Evolutionary conservation across 1,140 invertebrate species (phyloP).

Genomic region (Heliconius himera): DNA sequence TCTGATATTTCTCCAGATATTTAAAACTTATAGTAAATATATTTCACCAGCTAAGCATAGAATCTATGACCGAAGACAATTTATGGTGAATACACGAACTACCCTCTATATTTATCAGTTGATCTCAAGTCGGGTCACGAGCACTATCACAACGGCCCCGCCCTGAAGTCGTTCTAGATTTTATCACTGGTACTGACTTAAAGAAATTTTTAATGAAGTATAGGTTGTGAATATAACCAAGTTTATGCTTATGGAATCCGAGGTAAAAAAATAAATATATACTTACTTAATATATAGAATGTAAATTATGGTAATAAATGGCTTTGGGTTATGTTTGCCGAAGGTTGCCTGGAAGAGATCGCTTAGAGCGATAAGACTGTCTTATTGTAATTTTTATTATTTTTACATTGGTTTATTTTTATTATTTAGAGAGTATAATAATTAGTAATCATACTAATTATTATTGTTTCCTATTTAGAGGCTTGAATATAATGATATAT

Average conservation of each 20-base stretch:
- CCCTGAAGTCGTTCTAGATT: constrained; percentile 26
- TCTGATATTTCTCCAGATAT: too few species aligned
- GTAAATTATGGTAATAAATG: neutral
- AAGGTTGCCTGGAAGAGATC: too few species aligned
- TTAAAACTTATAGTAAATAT: neutral
- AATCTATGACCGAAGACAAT: neutral
- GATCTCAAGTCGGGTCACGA: constrained; percentile 31
- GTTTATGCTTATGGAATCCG: neutral
- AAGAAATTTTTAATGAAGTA: constrained; percentile 29
- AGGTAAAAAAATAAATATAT: neutral
- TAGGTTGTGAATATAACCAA: neutral
- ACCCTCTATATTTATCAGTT: constrained; percentile 26
- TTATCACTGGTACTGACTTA: constrained; percentile 13
- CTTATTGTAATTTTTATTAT: too few species aligned
- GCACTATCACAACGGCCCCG: constrained; percentile 27
- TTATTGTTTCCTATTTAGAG: too few species aligned
- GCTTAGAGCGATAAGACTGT: too few species aligned
- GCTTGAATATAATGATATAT: too few species aligned
- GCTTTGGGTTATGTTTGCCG: too few species aligned
- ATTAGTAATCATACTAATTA: too few species aligned
- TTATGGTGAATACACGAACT: constrained; percentile 16
- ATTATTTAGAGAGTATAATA: too few species aligned
- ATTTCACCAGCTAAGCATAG: neutral
- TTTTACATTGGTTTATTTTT: too few species aligned
- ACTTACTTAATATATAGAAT: neutral